Base-by-base conservation (phyloP, 2,113 vertebrate genomes). In the Alligator sinensis region DNA sequence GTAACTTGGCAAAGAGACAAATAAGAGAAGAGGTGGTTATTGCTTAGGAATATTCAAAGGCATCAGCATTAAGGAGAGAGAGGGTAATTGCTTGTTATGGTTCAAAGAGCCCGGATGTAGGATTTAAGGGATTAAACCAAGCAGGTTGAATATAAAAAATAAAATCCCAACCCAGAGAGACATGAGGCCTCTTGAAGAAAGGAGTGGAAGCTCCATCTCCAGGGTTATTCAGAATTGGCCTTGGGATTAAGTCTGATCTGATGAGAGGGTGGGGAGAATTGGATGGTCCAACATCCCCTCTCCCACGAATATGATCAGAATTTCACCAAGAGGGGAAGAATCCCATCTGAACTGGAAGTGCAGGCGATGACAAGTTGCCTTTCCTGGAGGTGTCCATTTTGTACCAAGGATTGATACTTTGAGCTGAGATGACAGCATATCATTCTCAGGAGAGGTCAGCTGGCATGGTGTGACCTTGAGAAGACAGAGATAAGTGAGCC, bases 1-100 rank as follows among this genome's bases (percentile, higher is more conserved):
- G 66, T 81, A 94, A 94, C 94, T 93, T 93, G 92, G 81, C 68
- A 84, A 97, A 93, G 68, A 95, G 55, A 55, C 72, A 54, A 94
- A 64, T 30, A 79, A 78, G 4, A 17, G 6, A 72, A 79, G 24
- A 28, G 34, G 13, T 6, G 61, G 66, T 87, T 86, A 87, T 74
- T 89, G 79, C 21, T 87, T 88, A 74, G 79, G 87, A 91, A 87
- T 84, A 96, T 76, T 91, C 55, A 76, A 62, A 92, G 84, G 68
- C 10, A 1, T 60, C 88, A 85, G 47, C 86, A 89, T 21, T 80
- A 89, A 92, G 60, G 47, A 38, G 66, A 47, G 9, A 78, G 24
- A 58, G 47, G 27, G 38, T 47, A 47, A 81, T 21, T 55, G 47
- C 60, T 38, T 12, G 34, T 11, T 34, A 34, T 22, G 81, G 10